A percentile compares a stretch with the other conserved stretches of the same genome.
These are phyloP conservation scores for Melikaiella ostensackeni DNA, from an alignment of 2,888 invertebrate species.

Conservation along the genomic window DNA sequence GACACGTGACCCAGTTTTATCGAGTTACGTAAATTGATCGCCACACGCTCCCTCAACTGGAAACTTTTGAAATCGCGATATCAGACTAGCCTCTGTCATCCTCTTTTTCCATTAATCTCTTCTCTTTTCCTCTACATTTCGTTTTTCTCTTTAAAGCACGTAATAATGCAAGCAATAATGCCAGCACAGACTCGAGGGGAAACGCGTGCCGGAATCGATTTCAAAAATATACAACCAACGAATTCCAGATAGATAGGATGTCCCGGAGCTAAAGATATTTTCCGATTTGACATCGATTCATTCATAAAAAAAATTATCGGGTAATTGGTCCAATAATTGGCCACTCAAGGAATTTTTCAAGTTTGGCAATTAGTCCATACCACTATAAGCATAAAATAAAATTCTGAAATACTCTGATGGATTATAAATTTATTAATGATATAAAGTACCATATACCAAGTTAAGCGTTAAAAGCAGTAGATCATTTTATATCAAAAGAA, in stretches of 20 bases:
- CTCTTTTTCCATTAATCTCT: conserved; percentile 40
- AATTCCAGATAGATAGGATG: neutral
- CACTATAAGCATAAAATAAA: too few species aligned
- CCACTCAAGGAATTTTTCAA: too few species aligned
- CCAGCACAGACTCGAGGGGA: neutral
- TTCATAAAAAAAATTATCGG: neutral
- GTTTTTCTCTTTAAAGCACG: conserved; percentile 11
- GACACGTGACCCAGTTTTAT: conserved; percentile 75
- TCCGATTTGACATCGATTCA: neutral
- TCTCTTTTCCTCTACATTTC: conserved; percentile 44
- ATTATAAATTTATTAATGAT: too few species aligned
- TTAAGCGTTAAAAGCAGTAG: too few species aligned
- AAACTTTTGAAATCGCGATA: conserved; percentile 50
- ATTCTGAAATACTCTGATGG: too few species aligned
- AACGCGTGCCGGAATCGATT: conserved; percentile 21
- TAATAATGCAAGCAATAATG: conserved; percentile 6
- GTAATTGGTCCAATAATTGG: too few species aligned
- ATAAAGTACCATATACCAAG: too few species aligned
- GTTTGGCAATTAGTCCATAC: too few species aligned
- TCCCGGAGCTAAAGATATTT: conserved; percentile 20
- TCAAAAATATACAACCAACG: neutral
- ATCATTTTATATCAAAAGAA: too few species aligned
- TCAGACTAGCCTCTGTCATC: neutral
- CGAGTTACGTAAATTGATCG: conserved; percentile 73
- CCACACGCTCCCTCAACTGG: conserved; percentile 59